phyloP scores from a whole-genome alignment of 2,888 invertebrate genomes.

The Pristionchus maxplancki region DNA sequence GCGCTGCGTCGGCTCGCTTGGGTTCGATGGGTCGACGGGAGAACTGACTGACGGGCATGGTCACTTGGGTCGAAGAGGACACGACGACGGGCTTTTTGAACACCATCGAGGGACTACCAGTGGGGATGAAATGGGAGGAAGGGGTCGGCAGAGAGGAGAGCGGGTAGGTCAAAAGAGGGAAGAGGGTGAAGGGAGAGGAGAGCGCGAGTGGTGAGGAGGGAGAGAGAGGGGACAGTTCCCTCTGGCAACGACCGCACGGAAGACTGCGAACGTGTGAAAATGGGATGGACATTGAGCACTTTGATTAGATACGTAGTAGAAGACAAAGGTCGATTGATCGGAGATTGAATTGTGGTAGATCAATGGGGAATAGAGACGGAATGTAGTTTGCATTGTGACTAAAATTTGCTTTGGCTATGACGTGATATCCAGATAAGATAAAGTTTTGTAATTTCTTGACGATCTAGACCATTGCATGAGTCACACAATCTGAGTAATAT shows the following conservation, averaged over 20 bases:
- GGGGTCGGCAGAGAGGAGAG: background rate
- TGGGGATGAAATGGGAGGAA: background rate
- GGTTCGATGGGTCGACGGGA: background rate
- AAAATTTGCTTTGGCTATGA: no score
- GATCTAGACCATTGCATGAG: background rate
- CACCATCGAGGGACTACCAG: no score
- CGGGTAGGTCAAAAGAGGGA: constrained; percentile 17
- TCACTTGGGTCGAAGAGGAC: background rate
- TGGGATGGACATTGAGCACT: no score
- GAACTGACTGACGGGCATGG: background rate
- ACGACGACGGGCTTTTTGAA: background rate
- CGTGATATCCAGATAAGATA: no score
- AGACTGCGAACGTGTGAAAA: background rate
- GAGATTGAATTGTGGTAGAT: background rate
- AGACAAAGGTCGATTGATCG: no score
- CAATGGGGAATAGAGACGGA: no score
- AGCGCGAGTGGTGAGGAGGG: background rate
- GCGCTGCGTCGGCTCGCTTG: background rate
- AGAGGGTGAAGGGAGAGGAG: background rate
- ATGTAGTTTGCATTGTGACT: no score
- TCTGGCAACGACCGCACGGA: background rate
- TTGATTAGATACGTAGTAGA: background rate
- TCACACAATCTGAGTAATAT: background rate
- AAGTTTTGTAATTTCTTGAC: background rate
- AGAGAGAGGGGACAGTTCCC: background rate